Base-by-base conservation (phyloP, 2,888 invertebrate genomes). In the Drosophila nr. perissopoda region DNA sequence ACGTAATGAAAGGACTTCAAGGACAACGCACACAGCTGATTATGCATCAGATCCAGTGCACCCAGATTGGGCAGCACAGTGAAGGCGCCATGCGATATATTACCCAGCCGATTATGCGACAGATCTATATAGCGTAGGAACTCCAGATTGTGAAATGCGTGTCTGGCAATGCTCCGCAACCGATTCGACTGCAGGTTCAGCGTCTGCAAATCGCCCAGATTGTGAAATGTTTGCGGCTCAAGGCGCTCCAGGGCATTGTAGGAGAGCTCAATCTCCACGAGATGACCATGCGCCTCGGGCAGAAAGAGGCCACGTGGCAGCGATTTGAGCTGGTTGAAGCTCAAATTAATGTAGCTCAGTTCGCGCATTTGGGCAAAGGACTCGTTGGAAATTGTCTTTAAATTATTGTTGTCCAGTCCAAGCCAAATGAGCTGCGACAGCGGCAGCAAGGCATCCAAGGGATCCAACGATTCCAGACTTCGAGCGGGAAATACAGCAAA, bases 351-450 rank as follows among this genome's bases (percentile, higher is more conserved):
- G 93, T 97, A 97, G 90, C 96, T 96, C 33, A 97, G 91, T 89
- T 95, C 95, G 10, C 94, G 94, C 92, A 96, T 95, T 58, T 95
- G 94, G 70, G 95, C 95, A 48, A 97, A 94, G 8, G 96, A 95
- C n/a, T 96, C 95, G 49, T 96, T 94, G 63, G 95, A 95, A 21
- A 97, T 94, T 18, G 94, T 94, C 91, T 96, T 96, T 83, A 98
- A 95, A 91, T 97, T 97, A 90, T 98, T 98, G 93, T 97, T 97
- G 92, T 98, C 98, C 88, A 98, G 94, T 0, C 97, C 97, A 70
- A 98, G 93, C 96, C 97, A 97, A 90, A 96, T 95, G 11, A 98
- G 94, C 88, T 95, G 96, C 48, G 95, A 95, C 25, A 98, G 94
- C 11, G 96, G 96, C 76, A 95, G 95, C 49, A 98, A 95, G 18